Percentiles rank a stretch among this genome's conserved stretches.
Conservation (phyloP, 2,888 invertebrate species). For the Clanis bilineata region DNA sequence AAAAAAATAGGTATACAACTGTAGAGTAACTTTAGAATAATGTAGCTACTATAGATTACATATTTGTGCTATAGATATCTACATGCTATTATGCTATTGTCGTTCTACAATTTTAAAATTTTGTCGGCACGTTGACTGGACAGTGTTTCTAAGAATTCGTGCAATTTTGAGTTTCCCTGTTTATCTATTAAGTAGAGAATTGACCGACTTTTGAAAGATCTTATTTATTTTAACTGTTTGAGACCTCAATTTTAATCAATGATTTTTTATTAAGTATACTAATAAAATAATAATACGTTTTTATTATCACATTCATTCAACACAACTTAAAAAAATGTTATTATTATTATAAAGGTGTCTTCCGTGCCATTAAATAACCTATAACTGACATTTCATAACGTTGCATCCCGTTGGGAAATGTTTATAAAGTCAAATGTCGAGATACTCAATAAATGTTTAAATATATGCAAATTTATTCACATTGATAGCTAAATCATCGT, state of each 20-base stretch:
- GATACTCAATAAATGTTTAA: slow-evolving; percentile 24
- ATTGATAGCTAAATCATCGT: slow-evolving; percentile 16
- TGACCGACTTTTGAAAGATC: too few species aligned
- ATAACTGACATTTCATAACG: slow-evolving; percentile 14
- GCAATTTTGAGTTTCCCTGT: too few species aligned
- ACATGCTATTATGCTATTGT: too few species aligned
- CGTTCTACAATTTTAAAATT: background rate
- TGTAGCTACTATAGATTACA: too few species aligned
- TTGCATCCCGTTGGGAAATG: background rate
- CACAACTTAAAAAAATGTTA: background rate
- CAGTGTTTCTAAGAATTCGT: too few species aligned
- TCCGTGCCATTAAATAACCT: background rate
- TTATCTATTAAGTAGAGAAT: too few species aligned
- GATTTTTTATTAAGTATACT: background rate
- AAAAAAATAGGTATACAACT: too few species aligned
- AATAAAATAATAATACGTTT: background rate
- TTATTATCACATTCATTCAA: background rate
- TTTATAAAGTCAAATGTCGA: slow-evolving; percentile 20
- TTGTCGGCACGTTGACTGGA: background rate
- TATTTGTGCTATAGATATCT: too few species aligned
- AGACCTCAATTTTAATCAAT: background rate
- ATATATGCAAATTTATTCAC: slow-evolving; percentile 39
- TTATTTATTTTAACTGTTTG: too few species aligned
- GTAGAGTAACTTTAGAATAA: too few species aligned
- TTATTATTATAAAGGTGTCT: background rate